Evolutionary conservation across 2,797 vertebrate genomes (phyloP).

Genomic region (Tinamus major): DNA sequence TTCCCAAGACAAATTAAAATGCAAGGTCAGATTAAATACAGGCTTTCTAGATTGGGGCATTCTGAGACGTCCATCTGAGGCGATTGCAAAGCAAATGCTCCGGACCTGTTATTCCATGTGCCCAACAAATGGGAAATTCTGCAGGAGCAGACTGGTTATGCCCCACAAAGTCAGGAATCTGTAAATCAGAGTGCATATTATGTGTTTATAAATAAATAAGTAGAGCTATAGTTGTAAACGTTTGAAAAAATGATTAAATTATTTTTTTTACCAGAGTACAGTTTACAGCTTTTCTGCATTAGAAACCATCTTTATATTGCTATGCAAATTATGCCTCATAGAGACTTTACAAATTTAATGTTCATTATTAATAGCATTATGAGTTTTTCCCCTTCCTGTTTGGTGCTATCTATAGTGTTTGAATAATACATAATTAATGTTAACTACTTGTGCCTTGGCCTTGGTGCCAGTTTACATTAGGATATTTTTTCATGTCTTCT

Average conservation of each 20-base stretch:
- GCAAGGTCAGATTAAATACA: background rate
- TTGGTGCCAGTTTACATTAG: slow-evolving; percentile 62
- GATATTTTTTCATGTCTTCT: slow-evolving; percentile 61
- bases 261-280: slow-evolving; percentile 59
- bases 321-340: slow-evolving; percentile 83
- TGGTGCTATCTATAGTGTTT: slow-evolving; percentile 79
- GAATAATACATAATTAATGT: slow-evolving; percentile 82
- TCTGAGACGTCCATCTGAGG: fast-evolving
- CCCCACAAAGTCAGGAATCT: background rate
- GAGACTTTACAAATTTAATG: slow-evolving; percentile 82
- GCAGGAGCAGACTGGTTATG: background rate
- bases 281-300: slow-evolving; percentile 69
- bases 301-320: slow-evolving; percentile 78
- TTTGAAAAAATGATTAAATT: slow-evolving; percentile 64
- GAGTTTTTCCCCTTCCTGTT: slow-evolving; percentile 74
- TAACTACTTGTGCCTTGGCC: slow-evolving; percentile 75
- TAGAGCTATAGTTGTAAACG: slow-evolving; percentile 59
- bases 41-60: background rate
- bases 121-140: background rate
- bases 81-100: background rate
- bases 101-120: background rate
- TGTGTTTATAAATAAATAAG: slow-evolving; percentile 82
- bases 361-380: slow-evolving; percentile 83
- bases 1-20: background rate
- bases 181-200: slow-evolving; percentile 50